Conservation (phyloP, 1,140 invertebrate genomes). For the Brachionus rotundiformis region DNA sequence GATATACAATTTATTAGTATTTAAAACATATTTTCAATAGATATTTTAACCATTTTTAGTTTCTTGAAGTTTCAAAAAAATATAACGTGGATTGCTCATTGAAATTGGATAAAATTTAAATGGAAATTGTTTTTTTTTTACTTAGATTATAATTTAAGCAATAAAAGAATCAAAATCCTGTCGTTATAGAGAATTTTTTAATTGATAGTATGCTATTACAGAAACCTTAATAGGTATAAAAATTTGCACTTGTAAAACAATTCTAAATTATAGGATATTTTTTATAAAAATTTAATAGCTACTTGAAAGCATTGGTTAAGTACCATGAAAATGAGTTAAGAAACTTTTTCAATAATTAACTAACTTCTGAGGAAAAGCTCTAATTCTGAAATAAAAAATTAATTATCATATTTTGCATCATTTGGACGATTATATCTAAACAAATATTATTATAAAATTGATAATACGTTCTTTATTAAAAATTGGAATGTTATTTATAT, state of each 20-base stretch:
- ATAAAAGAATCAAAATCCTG: not conserved
- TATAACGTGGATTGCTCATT: too few relatives aligned
- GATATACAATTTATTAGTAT: too few relatives aligned
- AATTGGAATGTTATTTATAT: not conserved
- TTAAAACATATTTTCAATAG: too few relatives aligned
- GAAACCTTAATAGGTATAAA: slow-evolving; percentile 11
- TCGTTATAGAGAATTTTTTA: not conserved
- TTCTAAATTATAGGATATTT: slow-evolving; percentile 29
- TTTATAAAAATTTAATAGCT: slow-evolving; percentile 21
- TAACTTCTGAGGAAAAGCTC: not conserved
- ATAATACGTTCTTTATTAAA: not conserved
- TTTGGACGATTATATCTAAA: too few relatives aligned
- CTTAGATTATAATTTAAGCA: not conserved
- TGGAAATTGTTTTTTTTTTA: not conserved
- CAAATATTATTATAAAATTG: too few relatives aligned
- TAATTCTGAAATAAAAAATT: not conserved
- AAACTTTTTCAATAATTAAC: not conserved
- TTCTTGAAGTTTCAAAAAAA: too few relatives aligned
- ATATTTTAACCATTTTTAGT: too few relatives aligned
- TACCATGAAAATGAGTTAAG: not conserved
- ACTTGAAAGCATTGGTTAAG: not conserved
- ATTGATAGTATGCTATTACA: slow-evolving; percentile 35
- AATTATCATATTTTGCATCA: too few relatives aligned
- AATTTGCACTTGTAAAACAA: not conserved
- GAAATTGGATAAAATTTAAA: too few relatives aligned